Base-by-base conservation (phyloP, 2,797 vertebrate species). In the Coregonus ussuriensis region DNA sequence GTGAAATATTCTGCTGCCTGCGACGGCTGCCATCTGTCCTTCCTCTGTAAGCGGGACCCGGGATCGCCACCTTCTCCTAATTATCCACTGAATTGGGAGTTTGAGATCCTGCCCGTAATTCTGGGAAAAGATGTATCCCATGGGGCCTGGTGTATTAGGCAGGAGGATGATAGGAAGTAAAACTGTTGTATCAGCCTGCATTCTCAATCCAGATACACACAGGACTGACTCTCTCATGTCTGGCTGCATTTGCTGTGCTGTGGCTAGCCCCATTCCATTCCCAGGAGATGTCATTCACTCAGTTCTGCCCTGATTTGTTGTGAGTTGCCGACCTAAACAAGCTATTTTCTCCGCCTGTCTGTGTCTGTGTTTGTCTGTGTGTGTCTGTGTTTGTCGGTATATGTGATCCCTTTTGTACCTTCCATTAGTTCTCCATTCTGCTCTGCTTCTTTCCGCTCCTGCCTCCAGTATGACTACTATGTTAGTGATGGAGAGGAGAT, bases 1-100 rank as follows among this genome's bases (percentile, higher is more conserved):
- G 75, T 76, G 82, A 63, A 83, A 86, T 68, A 86, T 78, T 85
- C 78, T 85, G 79, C 81, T 83, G 75, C 86, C 84, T n/a, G 54
- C 54, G 3, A 82, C 72, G 86, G 82, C 82, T 53, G 79, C 86
- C 91, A 90, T 92, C 90, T 92, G 90, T 91, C 85, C 83, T 74
- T 77, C 78, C 76, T 75, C 70, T 83, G 82, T 72, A 71, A 89
- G 82, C 81, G 85, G 81, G 72, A 81, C 77, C 79, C 81, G 85
- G 81, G 72, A 81, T 76, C 78, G 74, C 83, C 82, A 83, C 81
- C 84, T 85, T 89, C 81, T 90, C 77, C 80, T 84, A 84, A 81
- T 87, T 82, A 88, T 83, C 89, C 86, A 86, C 87, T 79, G 80
- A 83, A 62, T 74, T 84, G 74, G 59, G 76, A 77, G 77, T 72